These are phyloP conservation scores for Melospiza melodia DNA, from an alignment of 2,113 vertebrate genomes.

Conservation along the genomic window DNA sequence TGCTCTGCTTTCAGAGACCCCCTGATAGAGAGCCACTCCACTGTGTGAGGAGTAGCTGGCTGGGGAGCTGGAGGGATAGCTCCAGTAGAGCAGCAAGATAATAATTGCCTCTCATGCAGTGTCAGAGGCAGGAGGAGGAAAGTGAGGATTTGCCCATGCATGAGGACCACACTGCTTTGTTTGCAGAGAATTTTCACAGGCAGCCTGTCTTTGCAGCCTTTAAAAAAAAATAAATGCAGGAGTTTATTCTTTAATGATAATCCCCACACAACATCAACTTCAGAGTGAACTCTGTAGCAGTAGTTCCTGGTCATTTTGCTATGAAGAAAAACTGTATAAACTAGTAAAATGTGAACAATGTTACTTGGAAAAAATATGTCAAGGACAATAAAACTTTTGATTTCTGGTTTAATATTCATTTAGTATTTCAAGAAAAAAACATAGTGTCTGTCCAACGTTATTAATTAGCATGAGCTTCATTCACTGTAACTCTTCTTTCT, in stretches of 20 bases:
- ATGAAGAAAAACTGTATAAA: constrained; percentile 26
- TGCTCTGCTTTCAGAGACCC: background rate
- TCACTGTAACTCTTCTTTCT: constrained; percentile 9
- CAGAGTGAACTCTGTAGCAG: background rate
- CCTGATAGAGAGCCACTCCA: fast-evolving
- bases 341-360: constrained; percentile 12
- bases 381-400: constrained; percentile 52
- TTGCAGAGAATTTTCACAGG: background rate
- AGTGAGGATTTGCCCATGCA: fast-evolving
- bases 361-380: constrained; percentile 27
- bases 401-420: constrained; percentile 54
- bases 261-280: background rate
- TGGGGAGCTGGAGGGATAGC: background rate
- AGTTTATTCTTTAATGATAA: background rate
- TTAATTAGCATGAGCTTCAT: constrained; percentile 58
- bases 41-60: fast-evolving
- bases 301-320: constrained; percentile 12
- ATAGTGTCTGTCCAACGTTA: background rate
- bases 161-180: background rate
- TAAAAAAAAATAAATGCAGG: background rate
- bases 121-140: background rate
- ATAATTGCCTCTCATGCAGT: background rate
- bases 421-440: constrained; percentile 51
- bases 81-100: background rate
- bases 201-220: background rate